Evolutionary conservation across 1,140 invertebrate species (phyloP).

Genomic region (Drosophila burlai): DNA sequence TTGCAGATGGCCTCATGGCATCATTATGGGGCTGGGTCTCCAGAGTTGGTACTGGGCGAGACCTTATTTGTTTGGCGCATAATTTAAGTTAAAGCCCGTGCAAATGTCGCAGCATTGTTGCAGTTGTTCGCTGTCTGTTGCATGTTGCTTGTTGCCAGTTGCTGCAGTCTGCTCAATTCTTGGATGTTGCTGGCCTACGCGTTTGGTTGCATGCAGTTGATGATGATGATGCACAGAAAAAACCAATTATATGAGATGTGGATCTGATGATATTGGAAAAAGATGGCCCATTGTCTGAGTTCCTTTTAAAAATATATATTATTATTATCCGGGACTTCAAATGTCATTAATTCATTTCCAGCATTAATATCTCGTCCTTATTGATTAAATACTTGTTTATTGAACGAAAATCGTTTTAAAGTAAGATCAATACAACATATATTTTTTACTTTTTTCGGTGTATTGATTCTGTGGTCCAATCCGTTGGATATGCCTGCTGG

Average conservation of each 20-base stretch:
- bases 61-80: constrained; percentile 77
- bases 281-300: background rate
- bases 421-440: too few relatives aligned
- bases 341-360: too few relatives aligned
- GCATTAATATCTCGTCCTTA: too few relatives aligned
- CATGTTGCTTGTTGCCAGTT: constrained; percentile 45
- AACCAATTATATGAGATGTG: constrained; percentile 23
- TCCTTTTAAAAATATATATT: background rate
- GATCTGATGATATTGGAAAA: background rate
- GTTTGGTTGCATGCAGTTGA: constrained; percentile 25
- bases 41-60: constrained; percentile 45
- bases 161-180: constrained; percentile 5
- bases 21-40: constrained; percentile 61
- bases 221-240: constrained; percentile 26
- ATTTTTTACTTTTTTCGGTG: constrained; percentile 1
- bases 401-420: background rate
- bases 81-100: constrained; percentile 69
- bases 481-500: constrained; percentile 51
- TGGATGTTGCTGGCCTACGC: constrained; percentile 30
- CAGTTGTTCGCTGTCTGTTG: constrained; percentile 45
- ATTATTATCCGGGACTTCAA: background rate
- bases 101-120: constrained; percentile 70
- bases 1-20: constrained; percentile 60
- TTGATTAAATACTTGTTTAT: background rate
- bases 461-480: constrained; percentile 21